These are phyloP conservation scores for Fulica atra DNA, from an alignment of 2,113 vertebrate species.

Conservation along the genomic window DNA sequence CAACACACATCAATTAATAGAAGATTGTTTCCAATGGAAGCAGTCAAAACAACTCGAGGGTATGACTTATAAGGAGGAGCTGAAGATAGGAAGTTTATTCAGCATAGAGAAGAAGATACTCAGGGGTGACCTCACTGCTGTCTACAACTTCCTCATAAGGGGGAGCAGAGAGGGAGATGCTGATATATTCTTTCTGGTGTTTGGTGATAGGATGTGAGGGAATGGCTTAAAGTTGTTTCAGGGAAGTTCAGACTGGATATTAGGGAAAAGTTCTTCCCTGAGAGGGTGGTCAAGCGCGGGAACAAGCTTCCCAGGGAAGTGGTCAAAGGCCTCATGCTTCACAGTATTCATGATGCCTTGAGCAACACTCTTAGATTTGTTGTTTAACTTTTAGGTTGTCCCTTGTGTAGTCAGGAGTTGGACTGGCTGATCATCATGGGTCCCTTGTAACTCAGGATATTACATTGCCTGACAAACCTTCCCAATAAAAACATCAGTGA, in stretches of 20 bases:
- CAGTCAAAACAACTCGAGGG: neutral
- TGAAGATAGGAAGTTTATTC: neutral
- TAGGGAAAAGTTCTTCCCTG: neutral
- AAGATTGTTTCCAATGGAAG: neutral
- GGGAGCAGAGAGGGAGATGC: neutral
- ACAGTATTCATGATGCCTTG: neutral
- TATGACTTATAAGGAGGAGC: neutral
- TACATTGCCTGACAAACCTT: neutral
- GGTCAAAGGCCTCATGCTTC: neutral
- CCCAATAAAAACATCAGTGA: neutral
- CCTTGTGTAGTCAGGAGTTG: neutral
- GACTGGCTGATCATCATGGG: neutral
- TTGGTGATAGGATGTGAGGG: neutral
- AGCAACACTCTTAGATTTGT: accelerated
- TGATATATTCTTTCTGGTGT: neutral
- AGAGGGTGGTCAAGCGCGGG: neutral
- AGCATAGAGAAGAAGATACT: neutral
- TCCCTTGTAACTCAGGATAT: neutral
- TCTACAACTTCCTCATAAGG: neutral
- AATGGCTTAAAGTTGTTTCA: neutral
- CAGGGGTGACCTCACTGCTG: neutral
- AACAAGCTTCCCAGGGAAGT: neutral
- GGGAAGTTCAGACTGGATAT: neutral
- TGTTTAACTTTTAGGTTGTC: neutral
- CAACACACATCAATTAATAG: neutral